Evolutionary conservation across 2,113 vertebrate species (phyloP).

Genomic region (Australoheros scitulus): DNA sequence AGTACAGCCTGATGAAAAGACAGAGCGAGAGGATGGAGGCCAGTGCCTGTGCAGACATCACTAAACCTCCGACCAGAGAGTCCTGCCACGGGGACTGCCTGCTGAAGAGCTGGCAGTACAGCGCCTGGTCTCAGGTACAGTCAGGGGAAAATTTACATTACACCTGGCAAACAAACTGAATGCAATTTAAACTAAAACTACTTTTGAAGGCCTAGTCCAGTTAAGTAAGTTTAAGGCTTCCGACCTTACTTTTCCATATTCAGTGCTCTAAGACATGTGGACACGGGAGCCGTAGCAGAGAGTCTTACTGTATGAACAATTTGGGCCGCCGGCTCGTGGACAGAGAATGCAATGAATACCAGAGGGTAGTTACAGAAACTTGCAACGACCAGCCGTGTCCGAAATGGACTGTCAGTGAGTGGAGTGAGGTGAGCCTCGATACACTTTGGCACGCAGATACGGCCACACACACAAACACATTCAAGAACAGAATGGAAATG

Average conservation of each 20-base stretch:
- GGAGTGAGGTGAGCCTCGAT: slow-evolving; percentile 88
- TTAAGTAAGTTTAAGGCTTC: not conserved
- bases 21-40: slow-evolving; percentile 82
- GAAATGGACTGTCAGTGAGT: slow-evolving; percentile 87
- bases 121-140: slow-evolving; percentile 92
- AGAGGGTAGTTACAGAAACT: slow-evolving; percentile 76
- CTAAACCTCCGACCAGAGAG: slow-evolving; percentile 87
- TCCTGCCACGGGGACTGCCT: slow-evolving; percentile 89
- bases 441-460: not conserved
- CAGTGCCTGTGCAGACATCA: slow-evolving; percentile 81
- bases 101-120: slow-evolving; percentile 91
- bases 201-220: not conserved
- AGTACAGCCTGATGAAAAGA: slow-evolving; percentile 83
- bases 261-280: slow-evolving; percentile 94
- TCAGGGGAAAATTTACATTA: not conserved
- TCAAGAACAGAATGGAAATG: not conserved
- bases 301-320: slow-evolving; percentile 91
- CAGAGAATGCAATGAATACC: slow-evolving; percentile 84
- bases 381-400: slow-evolving; percentile 91
- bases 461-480: not conserved
- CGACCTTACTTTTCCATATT: not conserved
- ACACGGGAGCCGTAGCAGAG: slow-evolving; percentile 84
- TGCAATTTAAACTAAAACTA: too few relatives aligned
- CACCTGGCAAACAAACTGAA: not conserved
- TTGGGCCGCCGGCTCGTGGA: slow-evolving; percentile 86